Conservation (phyloP, 1,140 invertebrate genomes). For the Lasioglossum albipes region DNA sequence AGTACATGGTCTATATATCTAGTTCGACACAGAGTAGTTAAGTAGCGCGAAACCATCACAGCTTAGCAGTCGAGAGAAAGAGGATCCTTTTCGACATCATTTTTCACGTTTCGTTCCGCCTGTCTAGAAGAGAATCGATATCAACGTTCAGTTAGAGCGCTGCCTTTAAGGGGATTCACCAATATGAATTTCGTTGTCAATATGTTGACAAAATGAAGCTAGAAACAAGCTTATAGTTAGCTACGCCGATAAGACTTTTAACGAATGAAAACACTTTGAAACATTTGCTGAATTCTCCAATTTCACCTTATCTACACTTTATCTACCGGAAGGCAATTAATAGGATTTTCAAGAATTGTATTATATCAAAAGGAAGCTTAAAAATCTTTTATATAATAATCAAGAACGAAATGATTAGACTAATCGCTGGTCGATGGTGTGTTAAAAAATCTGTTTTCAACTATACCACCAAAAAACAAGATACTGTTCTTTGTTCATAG, state of each 20-base stretch:
- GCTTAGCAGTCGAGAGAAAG: slow-evolving; percentile 27
- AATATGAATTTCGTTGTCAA: neutral
- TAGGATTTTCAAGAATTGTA: too few species aligned
- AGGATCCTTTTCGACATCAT: neutral
- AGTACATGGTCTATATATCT: slow-evolving; percentile 76
- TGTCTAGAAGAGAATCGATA: neutral
- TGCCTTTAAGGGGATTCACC: neutral
- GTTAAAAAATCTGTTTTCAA: too few species aligned
- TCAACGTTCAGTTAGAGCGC: neutral
- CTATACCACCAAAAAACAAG: too few species aligned
- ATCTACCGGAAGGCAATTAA: too few species aligned
- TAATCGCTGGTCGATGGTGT: too few species aligned
- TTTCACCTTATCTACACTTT: too few species aligned
- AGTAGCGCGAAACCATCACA: slow-evolving; percentile 65
- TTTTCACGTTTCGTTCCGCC: slow-evolving; percentile 15
- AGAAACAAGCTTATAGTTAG: too few species aligned
- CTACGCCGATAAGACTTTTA: neutral
- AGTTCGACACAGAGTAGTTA: slow-evolving; percentile 71
- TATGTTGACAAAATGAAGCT: too few species aligned
- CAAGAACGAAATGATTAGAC: too few species aligned
- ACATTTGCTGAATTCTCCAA: neutral
- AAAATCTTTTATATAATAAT: too few species aligned
- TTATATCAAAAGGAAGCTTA: too few species aligned
- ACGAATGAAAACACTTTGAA: neutral
- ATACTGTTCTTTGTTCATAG: neutral